A percentile compares a stretch with the other conserved stretches of the same genome.
Conservation (phyloP, 2,888 invertebrate species). For the Brenthis hecate region DNA sequence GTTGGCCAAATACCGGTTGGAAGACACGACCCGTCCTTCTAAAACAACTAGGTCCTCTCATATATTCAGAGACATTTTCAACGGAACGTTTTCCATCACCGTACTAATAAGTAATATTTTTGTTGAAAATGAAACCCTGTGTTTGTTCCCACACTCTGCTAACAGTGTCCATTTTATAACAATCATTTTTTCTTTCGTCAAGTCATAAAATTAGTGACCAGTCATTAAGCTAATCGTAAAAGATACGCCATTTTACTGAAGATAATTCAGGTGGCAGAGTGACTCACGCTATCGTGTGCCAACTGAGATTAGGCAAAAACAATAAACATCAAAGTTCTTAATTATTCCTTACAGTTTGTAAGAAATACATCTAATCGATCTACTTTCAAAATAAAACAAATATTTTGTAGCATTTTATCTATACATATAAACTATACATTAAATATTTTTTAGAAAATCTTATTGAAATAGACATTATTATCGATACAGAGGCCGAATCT, state of each 20-base stretch:
- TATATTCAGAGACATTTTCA: not conserved
- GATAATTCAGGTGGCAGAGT: slow-evolving; percentile 67
- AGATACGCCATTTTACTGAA: slow-evolving; percentile 55
- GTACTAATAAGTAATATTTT: not conserved
- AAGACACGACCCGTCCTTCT: too few relatives aligned
- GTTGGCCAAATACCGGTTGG: too few relatives aligned
- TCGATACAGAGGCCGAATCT: too few relatives aligned
- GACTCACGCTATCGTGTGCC: slow-evolving; percentile 59
- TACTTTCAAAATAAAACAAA: not conserved
- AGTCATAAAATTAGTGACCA: slow-evolving; percentile 55
- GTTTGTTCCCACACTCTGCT: not conserved
- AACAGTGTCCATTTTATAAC: slow-evolving; percentile 15
- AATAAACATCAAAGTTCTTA: slow-evolving; percentile 19
- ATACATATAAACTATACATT: too few relatives aligned
- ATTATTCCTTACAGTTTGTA: not conserved
- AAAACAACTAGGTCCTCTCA: too few relatives aligned
- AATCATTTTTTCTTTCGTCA: slow-evolving; percentile 31
- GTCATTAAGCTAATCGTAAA: slow-evolving; percentile 62
- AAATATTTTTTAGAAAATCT: too few relatives aligned
- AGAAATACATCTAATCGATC: not conserved
- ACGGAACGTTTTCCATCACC: not conserved
- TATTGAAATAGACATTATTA: too few relatives aligned
- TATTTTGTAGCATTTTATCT: too few relatives aligned
- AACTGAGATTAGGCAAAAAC: slow-evolving; percentile 54
- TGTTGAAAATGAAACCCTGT: too few relatives aligned